Base-by-base conservation (phyloP, 2,797 vertebrate species). In the Dermochelys coriacea region DNA sequence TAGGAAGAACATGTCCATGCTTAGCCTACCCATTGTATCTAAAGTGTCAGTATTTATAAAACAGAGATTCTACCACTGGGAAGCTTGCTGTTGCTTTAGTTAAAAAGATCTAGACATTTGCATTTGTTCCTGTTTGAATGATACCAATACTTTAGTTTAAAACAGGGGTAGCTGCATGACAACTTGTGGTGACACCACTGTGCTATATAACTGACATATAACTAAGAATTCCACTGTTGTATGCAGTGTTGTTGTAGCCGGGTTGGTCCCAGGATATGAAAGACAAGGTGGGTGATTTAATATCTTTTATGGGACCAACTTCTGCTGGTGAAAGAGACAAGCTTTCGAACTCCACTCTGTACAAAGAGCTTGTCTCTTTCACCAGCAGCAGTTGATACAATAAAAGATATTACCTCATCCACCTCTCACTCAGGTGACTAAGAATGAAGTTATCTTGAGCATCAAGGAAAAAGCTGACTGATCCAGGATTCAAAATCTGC, bases 1-100 rank as follows among this genome's bases (percentile, higher is more conserved):
- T 85, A 87, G 86, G 19, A 57, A 59, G 93, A 75, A 86, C 59
- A 5, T 10, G 82, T 91, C 41, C 92, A 93, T 8, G 1, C 90
- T 92, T 95, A 8, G 1, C 89, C 89, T 95, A 79, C 82, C 89
- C 71, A 34, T 86, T 64, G 54, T 86, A 95, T 52, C 71, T 96
- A 52, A 89, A 91, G 85, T 88, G 77, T 88, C 94, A 83, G 50
- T 95, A 91, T 81, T 80, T 90, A n/a, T 90, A 90, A 91, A 96
- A 96, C 37, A 84, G 90, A 92, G 92, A 86, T 95, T 88, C 74
- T 87, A 88, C n/a, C 64, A 47, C 80, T 89, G 61, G 91, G 51
- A 88, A 54, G 93, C 25, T 87, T 91, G n/a, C n/a, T 23, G 19
- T 90, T 93, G 23, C n/a, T 61, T 3, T 91, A 77, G 25, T 88